Base-by-base conservation (phyloP, 1,140 invertebrate species). In the Microplitis mediator region DNA sequence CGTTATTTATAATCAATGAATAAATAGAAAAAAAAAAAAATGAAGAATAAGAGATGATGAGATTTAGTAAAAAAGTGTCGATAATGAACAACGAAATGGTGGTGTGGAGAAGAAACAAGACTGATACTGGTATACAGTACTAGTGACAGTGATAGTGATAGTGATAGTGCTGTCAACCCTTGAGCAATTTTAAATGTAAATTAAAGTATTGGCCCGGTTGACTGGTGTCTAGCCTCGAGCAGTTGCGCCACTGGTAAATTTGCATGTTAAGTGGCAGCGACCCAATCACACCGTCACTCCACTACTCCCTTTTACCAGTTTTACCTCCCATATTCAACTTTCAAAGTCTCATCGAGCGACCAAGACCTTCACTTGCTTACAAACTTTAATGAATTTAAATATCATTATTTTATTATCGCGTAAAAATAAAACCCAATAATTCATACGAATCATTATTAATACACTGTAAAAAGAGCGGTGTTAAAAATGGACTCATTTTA, bases 171-270 rank as follows among this genome's bases (percentile, higher is more conserved):
- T 84, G 82, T 84, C 81, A 83, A 79, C 74, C 79, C 82, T 85
- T 85, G 79, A 84, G 79, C 80, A 86, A 86, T 86, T 86, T 86
- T 84, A 85, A 85, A 86, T 86, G 84, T 85, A 85, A 86, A 86
- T 86, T 85, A 84, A 86, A 86, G 84, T 86, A 86, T 86, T 83
- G 84, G 81, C 78, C 77, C 74, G 65, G 73, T 78, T 79, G 77
- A 70, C 74, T 74, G 76, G 77, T 71, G 64, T 63, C 79, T 77
- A 77, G 77, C 76, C 66, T 74, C 64, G 70, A 80, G 63, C 61
- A 62, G 66, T 73, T 61, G 76, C 77, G 75, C 80, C 74, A 77
- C 76, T 73, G 74, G 54, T 79, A 74, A 79, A 86, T 86, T 86
- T 85, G 80, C 84, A 86, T 86, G 85, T 86, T 86, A 86, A 86